Evolutionary conservation across 2,888 invertebrate genomes (phyloP), one percentile per base, ranked within the genome.

Genomic region (Molorchus minor): DNA sequence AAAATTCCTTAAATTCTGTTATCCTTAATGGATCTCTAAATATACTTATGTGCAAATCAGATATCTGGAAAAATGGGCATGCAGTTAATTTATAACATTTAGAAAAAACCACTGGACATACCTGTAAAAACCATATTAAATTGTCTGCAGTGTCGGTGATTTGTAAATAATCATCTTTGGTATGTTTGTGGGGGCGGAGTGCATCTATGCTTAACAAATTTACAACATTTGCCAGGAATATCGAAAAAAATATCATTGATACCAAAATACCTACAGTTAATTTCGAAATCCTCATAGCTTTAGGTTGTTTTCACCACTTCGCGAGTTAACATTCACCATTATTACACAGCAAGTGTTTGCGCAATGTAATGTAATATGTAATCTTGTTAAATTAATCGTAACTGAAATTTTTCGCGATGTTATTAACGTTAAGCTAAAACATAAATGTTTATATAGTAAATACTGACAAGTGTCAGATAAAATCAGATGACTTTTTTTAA

Each of bases 1-100:
- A 93, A 81, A 95, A 95, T 74, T 90, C 88, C 75, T 86, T 85
- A 56, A 96, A 86, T 71, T 94, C 90, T 25, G 87, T 85, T 74
- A 90, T 88, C 75, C 95, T 85, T 7, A 84, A 83, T 35, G 85
- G 85, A 77, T 93, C 93, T 73, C 87, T 85, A 78, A 92, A 94
- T 79, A 91, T 88, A 79, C 94, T 95, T 62, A 96, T 87, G 78
- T 96, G 96, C 65, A 95, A 86, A 80, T 96, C 96, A 59, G 93
- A 91, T 72, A 96, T 89, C 94, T 95, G 78, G 44, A 83, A 80
- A 12, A 3, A 25, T 25, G 8, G 8, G 25, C 25, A 51, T 19
- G 25, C 21, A 17, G n/a, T 7, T 47, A 36, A 5, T n/a, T 5
- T 2, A 35, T 19, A 4, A 43, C 29, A 43, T 25, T 7, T 7